Percentiles rank a stretch among this genome's conserved stretches.
Evolutionary conservation across 1,140 invertebrate genomes (phyloP).

Genomic region (Drosophila pallidifrons): DNA sequence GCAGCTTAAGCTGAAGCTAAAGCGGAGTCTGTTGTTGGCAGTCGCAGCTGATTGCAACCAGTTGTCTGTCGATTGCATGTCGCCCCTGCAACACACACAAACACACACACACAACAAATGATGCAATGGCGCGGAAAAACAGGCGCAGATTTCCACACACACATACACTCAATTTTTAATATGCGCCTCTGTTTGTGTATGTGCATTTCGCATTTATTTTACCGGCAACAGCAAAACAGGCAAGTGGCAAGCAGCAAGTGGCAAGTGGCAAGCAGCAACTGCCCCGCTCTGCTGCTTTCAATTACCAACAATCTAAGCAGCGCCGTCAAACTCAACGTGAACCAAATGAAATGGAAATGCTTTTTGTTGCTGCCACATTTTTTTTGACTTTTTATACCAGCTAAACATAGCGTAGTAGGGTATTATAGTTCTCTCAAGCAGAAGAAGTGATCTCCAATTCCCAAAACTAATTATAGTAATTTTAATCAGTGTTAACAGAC

Average conservation of each 20-base stretch:
- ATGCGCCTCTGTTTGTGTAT: conserved; percentile 13
- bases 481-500: too few species aligned
- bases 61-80: conserved; percentile 26
- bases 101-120: conserved; percentile 2
- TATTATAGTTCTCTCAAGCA: too few species aligned
- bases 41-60: conserved; percentile 2
- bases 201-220: conserved; percentile 43
- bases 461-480: too few species aligned
- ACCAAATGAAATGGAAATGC: conserved; percentile 35
- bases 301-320: conserved; percentile 34
- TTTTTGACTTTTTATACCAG: too few species aligned
- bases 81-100: conserved; percentile 30
- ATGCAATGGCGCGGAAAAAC: conserved; percentile 55
- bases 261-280: conserved; percentile 1
- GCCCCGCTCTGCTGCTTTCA: conserved; percentile 38
- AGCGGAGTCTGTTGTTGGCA: background rate
- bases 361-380: background rate
- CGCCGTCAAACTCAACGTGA: conserved; percentile 12
- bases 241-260: conserved; percentile 21
- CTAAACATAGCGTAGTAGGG: too few species aligned
- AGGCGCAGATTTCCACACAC: conserved; percentile 51
- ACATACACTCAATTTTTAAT: conserved; percentile 20
- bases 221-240: conserved; percentile 1
- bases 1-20: background rate
- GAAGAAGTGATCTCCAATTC: too few species aligned